Percentiles rank a stretch among this genome's conserved stretches.
Conservation (phyloP, 2,797 vertebrate species). For the Decapterus maruadsi region DNA sequence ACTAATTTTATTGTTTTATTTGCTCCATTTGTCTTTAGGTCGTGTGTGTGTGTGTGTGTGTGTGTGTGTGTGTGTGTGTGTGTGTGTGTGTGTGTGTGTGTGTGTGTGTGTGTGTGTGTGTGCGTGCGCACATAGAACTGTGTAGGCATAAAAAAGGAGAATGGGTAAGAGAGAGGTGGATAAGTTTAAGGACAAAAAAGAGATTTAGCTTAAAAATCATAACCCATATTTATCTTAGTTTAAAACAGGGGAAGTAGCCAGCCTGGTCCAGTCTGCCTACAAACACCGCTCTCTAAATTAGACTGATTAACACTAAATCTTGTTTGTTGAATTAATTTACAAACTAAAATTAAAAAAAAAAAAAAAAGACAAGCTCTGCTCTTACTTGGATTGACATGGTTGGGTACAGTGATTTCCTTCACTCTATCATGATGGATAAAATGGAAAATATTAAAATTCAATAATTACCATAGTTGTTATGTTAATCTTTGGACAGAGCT, state of each 20-base stretch:
- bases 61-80: background rate
- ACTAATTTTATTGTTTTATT: conserved; percentile 26
- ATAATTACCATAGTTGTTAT: background rate
- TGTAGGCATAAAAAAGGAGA: background rate
- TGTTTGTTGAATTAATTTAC: background rate
- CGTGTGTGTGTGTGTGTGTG: background rate
- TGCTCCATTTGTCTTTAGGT: conserved; percentile 28
- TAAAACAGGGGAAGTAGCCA: background rate
- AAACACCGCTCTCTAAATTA: background rate
- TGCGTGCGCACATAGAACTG: background rate
- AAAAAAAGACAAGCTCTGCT: too few relatives aligned
- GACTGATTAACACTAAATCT: too few relatives aligned
- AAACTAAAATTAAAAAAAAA: too few relatives aligned
- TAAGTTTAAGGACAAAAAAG: background rate
- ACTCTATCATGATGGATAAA: too few relatives aligned
- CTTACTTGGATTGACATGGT: background rate
- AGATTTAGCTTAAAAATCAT: background rate
- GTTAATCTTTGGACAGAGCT: background rate
- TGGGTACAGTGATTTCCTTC: background rate
- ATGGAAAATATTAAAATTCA: background rate
- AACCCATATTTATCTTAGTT: background rate
- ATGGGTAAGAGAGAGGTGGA: background rate
- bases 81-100: background rate
- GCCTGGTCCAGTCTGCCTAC: background rate
- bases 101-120: background rate